Percentiles rank a stretch among this genome's conserved stretches.
These are phyloP conservation scores for Drosophila grimshawi DNA, from an alignment of 1,140 invertebrate genomes.

Conservation along the genomic window DNA sequence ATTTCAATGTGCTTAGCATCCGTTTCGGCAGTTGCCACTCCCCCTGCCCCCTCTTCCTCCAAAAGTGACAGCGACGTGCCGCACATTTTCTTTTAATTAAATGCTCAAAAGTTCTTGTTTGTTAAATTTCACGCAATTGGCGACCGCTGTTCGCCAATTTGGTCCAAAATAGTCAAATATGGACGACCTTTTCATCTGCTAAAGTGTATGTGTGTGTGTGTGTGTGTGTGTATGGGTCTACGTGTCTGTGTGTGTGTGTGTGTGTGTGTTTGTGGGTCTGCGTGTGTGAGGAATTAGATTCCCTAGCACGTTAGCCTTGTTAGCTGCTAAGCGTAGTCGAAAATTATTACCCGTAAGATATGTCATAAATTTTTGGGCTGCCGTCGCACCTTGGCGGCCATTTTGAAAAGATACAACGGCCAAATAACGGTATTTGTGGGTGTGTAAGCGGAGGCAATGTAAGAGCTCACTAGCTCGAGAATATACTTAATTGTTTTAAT, in stretches of 20 bases:
- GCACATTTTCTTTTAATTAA: constrained; percentile 73
- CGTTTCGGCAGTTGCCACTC: background rate
- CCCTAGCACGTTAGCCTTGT: constrained; percentile 19
- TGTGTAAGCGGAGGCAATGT: background rate
- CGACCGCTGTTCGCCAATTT: constrained; percentile 20
- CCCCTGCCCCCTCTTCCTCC: background rate
- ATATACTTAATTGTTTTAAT: too few species aligned
- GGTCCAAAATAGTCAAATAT: constrained; percentile 16
- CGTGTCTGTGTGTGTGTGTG: background rate
- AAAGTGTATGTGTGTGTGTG: background rate
- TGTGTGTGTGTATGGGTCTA: too few species aligned
- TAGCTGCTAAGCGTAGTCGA: constrained; percentile 32
- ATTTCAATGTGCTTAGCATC: constrained; percentile 21
- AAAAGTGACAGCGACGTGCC: background rate
- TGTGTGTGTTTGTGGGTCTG: background rate
- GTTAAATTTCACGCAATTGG: constrained; percentile 46
- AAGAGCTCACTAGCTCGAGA: background rate
- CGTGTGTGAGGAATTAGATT: constrained; percentile 60
- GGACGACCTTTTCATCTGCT: background rate
- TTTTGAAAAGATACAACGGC: constrained; percentile 24
- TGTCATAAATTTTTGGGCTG: constrained; percentile 41
- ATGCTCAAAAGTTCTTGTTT: constrained; percentile 64
- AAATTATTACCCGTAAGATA: constrained; percentile 58
- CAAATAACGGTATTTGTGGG: background rate
- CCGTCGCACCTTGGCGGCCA: constrained; percentile 38